A percentile compares a stretch with the other conserved stretches of the same genome.
These are phyloP conservation scores for Oxytorus armatus DNA, from an alignment of 2,888 invertebrate genomes.

Conservation along the genomic window DNA sequence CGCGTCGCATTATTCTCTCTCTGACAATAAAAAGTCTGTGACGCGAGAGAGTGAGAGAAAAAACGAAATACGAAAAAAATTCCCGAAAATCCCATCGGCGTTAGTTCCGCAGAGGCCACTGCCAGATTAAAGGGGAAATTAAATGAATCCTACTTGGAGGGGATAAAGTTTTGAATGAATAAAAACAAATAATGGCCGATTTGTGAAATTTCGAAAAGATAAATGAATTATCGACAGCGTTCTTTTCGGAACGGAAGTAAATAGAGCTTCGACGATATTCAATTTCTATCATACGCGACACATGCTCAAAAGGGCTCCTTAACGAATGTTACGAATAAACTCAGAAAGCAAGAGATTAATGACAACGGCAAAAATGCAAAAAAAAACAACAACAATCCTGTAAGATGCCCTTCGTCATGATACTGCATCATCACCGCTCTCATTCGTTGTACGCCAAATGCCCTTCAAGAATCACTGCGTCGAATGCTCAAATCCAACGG, in stretches of 20 bases:
- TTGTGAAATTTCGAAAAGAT: constrained; percentile 11
- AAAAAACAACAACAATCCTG: too few species aligned
- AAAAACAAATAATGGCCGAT: constrained; percentile 29
- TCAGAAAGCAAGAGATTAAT: too few species aligned
- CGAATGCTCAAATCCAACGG: constrained; percentile 43
- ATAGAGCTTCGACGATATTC: constrained; percentile 61
- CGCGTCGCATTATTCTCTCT: constrained; percentile 9
- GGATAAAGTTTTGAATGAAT: constrained; percentile 23
- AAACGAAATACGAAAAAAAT: constrained; percentile 6
- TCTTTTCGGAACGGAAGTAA: neutral
- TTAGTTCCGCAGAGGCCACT: too few species aligned
- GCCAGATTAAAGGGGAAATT: constrained; percentile 42
- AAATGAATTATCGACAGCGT: too few species aligned
- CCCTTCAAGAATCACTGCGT: constrained; percentile 48
- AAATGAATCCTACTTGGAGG: neutral
- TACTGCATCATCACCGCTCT: too few species aligned
- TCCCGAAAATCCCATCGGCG: too few species aligned
- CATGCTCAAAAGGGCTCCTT: constrained; percentile 68
- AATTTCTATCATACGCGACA: constrained; percentile 62
- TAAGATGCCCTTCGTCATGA: too few species aligned
- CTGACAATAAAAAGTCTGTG: constrained; percentile 60
- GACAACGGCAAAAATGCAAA: too few species aligned
- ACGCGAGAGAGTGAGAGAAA: neutral
- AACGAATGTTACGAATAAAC: constrained; percentile 44
- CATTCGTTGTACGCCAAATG: too few species aligned